Evolutionary conservation across 2,888 invertebrate species (phyloP).

Genomic region (Xylota segnis): DNA sequence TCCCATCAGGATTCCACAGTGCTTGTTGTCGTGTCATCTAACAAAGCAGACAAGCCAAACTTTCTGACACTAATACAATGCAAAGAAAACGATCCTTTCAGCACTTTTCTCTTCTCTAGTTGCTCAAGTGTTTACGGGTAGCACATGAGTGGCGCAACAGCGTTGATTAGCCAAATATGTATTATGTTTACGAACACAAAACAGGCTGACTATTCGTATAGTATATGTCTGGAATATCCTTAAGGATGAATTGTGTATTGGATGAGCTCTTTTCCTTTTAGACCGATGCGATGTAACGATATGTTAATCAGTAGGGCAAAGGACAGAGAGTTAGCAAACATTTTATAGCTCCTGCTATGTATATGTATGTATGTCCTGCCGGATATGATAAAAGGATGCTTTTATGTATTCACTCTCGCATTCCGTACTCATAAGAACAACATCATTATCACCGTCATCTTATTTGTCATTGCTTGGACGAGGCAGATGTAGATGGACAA

Average conservation of each 20-base stretch:
- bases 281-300: conserved; percentile 44
- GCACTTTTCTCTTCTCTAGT: conserved; percentile 31
- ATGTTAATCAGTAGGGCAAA: conserved; percentile 63
- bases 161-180: conserved; percentile 55
- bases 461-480: conserved; percentile 57
- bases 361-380: too few species aligned
- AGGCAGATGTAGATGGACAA: conserved; percentile 1
- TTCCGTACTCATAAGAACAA: conserved; percentile 62
- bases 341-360: background rate
- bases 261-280: conserved; percentile 20
- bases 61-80: conserved; percentile 57
- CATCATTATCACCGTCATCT: conserved; percentile 64
- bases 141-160: conserved; percentile 32
- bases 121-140: conserved; percentile 45
- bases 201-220: background rate
- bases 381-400: conserved; percentile 32
- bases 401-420: conserved; percentile 49
- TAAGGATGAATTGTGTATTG: conserved; percentile 16
- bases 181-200: background rate
- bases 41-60: conserved; percentile 31
- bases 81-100: conserved; percentile 61
- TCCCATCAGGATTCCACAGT: conserved; percentile 15
- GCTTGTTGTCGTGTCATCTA: conserved; percentile 27
- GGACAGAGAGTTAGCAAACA: conserved; percentile 42
- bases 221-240: conserved; percentile 23